phyloP scores from a whole-genome alignment of 2,113 vertebrate species.

The Pelodiscus sinensis region DNA sequence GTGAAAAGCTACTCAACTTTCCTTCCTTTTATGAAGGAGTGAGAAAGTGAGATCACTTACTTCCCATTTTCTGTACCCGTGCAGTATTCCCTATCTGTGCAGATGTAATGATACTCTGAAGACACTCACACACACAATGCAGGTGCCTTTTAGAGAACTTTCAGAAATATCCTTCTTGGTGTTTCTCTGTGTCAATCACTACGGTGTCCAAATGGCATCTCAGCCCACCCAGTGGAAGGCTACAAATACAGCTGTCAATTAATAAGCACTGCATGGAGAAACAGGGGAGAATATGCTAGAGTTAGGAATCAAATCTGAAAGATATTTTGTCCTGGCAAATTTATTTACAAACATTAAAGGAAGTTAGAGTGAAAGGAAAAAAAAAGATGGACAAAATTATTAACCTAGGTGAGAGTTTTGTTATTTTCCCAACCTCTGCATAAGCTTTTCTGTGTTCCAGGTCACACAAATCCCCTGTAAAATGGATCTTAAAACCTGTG shows the following conservation, averaged over 20 bases:
- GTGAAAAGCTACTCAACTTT: neutral
- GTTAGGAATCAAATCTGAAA: neutral
- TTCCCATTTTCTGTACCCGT: neutral
- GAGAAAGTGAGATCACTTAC: constrained; percentile 3
- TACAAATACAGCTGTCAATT: neutral
- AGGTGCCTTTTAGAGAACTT: neutral
- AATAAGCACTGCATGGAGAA: neutral
- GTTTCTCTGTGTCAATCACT: neutral
- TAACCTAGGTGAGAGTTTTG: neutral
- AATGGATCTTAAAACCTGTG: neutral
- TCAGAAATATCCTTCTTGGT: neutral
- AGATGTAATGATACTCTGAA: neutral
- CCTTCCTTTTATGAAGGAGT: neutral
- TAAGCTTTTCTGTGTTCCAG: neutral
- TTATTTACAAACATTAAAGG: neutral
- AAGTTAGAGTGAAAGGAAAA: neutral
- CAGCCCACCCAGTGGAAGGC: neutral
- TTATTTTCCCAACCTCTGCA: neutral
- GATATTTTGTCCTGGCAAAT: constrained; percentile 5
- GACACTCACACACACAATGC: neutral
- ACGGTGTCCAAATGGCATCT: neutral
- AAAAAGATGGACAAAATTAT: neutral
- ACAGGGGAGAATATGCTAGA: neutral
- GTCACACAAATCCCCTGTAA: neutral
- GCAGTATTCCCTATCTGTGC: neutral